Percentiles rank a stretch among this genome's conserved stretches.
These are phyloP conservation scores for Drosophila hydei DNA, from an alignment of 1,140 invertebrate species.

Conservation along the genomic window DNA sequence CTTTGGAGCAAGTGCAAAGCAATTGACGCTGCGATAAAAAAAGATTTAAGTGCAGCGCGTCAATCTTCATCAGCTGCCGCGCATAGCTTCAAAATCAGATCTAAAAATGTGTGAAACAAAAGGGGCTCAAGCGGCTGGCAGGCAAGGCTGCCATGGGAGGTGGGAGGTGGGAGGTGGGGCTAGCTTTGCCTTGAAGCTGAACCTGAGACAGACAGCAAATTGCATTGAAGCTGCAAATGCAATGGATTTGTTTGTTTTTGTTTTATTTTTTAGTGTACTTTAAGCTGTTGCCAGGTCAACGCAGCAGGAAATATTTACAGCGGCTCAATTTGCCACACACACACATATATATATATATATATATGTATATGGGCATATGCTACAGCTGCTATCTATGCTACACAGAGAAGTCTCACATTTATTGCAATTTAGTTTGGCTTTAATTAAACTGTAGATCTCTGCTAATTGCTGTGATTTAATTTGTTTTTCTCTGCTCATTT, in stretches of 20 bases:
- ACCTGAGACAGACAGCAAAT: slow-evolving; percentile 15
- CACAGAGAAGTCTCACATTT: background rate
- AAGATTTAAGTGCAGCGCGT: slow-evolving; percentile 65
- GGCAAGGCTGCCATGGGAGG: no score
- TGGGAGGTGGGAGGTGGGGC: no score
- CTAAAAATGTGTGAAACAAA: slow-evolving; percentile 3
- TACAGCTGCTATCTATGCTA: no score
- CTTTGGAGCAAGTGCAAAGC: slow-evolving; percentile 83
- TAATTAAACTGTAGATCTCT: slow-evolving; percentile 69
- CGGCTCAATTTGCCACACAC: slow-evolving; percentile 16
- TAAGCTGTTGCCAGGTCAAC: slow-evolving; percentile 22
- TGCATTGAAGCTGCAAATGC: slow-evolving; percentile 3
- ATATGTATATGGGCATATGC: background rate
- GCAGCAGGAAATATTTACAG: slow-evolving; percentile 75
- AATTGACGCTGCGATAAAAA: slow-evolving; percentile 65
- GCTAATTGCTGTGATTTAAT: slow-evolving; percentile 78
- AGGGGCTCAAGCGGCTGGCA: background rate
- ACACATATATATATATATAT: background rate
- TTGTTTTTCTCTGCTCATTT: slow-evolving; percentile 43
- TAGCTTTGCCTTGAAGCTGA: background rate
- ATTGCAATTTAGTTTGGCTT: slow-evolving; percentile 46
- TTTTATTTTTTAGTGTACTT: background rate
- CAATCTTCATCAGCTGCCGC: slow-evolving; percentile 54
- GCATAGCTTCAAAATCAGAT: slow-evolving; percentile 5
- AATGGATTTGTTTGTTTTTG: no score